Evolutionary conservation across 2,797 vertebrate species (phyloP).

Genomic region (Cygnus olor): DNA sequence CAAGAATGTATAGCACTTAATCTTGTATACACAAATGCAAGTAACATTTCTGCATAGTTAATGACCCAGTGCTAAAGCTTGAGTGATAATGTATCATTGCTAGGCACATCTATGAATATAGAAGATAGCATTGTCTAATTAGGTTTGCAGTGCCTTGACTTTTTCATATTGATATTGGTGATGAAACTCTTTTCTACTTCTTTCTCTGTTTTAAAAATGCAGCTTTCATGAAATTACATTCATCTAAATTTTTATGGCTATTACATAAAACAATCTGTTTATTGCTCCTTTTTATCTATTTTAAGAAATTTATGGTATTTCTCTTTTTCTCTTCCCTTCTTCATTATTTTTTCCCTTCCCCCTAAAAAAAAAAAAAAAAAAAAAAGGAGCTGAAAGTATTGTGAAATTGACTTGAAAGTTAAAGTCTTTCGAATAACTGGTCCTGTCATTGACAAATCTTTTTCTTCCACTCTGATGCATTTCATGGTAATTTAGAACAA

Average conservation of each 20-base stretch:
- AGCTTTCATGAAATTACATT: slow-evolving; percentile 9
- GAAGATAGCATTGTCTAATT: slow-evolving; percentile 5
- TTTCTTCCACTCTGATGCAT: slow-evolving; percentile 21
- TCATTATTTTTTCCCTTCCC: background rate
- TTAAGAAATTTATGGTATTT: background rate
- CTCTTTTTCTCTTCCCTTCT: background rate
- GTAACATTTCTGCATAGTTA: slow-evolving; percentile 36
- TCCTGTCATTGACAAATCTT: slow-evolving; percentile 54
- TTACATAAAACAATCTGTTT: background rate
- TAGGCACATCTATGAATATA: background rate
- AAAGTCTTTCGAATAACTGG: slow-evolving; percentile 58
- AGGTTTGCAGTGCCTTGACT: background rate
- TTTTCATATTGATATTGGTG: background rate
- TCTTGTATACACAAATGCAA: slow-evolving; percentile 22
- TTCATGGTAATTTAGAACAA: slow-evolving; percentile 56
- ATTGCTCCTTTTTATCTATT: slow-evolving; percentile 37
- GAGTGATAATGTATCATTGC: background rate
- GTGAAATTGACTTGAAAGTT: slow-evolving; percentile 64
- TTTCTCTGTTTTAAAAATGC: background rate
- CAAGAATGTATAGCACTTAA: slow-evolving; percentile 7
- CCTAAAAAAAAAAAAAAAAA: background rate
- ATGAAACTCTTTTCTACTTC: background rate
- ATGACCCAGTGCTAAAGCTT: slow-evolving; percentile 28
- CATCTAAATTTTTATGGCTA: slow-evolving; percentile 17
- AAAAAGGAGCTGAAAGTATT: background rate